These are phyloP conservation scores for Paguma larvata DNA, from an alignment of 2,797 vertebrate genomes.

Conservation along the genomic window DNA sequence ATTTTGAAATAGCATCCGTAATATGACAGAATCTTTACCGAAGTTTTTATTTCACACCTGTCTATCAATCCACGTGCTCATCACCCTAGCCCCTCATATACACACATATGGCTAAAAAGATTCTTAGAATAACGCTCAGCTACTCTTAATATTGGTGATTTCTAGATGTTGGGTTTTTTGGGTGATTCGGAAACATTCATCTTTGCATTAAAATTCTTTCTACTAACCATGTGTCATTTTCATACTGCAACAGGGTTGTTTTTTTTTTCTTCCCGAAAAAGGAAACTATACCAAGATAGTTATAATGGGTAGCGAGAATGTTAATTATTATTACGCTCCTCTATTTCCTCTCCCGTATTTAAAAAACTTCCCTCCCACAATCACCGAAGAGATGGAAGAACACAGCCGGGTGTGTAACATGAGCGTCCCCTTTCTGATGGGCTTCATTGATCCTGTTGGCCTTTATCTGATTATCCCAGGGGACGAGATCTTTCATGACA, in stretches of 20 bases:
- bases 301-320: not conserved
- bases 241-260: not conserved
- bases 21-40: not conserved
- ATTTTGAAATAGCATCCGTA: not conserved
- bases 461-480: not conserved
- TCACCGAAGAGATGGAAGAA: not conserved
- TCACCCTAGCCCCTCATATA: not conserved
- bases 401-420: accelerated
- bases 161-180: not conserved
- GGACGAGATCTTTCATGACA: not conserved
- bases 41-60: not conserved
- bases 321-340: not conserved
- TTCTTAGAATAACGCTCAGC: not conserved
- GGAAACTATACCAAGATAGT: not conserved
- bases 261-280: not conserved
- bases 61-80: not conserved
- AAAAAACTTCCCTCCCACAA: not conserved
- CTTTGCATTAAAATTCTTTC: not conserved
- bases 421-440: no score
- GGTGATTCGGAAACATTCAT: not conserved
- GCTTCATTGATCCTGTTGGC: no score
- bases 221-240: not conserved
- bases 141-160: not conserved
- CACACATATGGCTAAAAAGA: not conserved
- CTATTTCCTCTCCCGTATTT: not conserved